Evolutionary conservation across 2,113 vertebrate genomes (phyloP).

Genomic region (Dendropsophus ebraccatus): DNA sequence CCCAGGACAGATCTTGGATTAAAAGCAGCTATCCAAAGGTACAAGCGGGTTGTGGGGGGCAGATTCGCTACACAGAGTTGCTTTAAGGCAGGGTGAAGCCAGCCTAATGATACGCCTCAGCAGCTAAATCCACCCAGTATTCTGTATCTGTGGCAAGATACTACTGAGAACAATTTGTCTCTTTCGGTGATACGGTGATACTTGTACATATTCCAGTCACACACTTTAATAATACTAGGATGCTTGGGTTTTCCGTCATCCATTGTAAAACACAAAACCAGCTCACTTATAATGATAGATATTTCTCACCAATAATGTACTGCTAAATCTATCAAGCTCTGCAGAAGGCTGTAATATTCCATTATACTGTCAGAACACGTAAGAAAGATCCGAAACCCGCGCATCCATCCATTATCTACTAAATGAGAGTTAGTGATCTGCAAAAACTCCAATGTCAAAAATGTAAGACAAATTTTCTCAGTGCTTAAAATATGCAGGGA

Average conservation of each 20-base stretch:
- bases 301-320: neutral
- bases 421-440: conserved; percentile 35
- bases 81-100: no score
- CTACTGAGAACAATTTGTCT: no score
- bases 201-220: neutral
- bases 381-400: neutral
- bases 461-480: neutral
- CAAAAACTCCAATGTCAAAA: neutral
- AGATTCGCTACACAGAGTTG: no score
- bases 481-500: neutral
- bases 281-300: neutral
- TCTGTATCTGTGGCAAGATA: no score
- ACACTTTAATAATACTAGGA: neutral
- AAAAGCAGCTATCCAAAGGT: no score
- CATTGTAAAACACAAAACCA: neutral
- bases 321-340: neutral
- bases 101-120: no score
- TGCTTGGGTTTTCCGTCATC: neutral
- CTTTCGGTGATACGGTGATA: neutral
- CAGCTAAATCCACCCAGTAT: no score
- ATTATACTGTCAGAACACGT: conserved; percentile 7
- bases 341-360: neutral
- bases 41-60: no score
- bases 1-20: no score
- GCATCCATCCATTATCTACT: conserved; percentile 2